These are phyloP conservation scores for Madoqua kirkii DNA, from an alignment of 2,113 vertebrate genomes.

Conservation along the genomic window DNA sequence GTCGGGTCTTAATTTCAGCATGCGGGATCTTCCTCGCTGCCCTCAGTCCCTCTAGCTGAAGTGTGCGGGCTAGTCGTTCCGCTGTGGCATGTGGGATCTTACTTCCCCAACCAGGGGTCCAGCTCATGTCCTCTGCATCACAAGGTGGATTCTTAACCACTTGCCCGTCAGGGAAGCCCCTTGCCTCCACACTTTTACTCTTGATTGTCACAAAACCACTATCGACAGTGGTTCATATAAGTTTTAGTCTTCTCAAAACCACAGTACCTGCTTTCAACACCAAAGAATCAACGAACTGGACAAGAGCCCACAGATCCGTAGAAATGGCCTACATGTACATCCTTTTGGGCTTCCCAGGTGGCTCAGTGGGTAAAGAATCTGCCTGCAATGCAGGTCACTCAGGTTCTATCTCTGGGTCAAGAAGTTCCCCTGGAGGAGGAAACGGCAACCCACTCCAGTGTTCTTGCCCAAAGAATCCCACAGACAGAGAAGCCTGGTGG, in stretches of 20 bases:
- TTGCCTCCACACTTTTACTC: neutral
- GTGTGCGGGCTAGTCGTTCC: rapidly evolving
- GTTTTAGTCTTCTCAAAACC: neutral
- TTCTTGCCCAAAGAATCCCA: neutral
- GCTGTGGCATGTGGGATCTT: rapidly evolving
- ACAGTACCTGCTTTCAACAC: neutral
- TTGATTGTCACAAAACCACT: neutral
- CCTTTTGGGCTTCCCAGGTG: rapidly evolving
- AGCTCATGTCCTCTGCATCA: neutral
- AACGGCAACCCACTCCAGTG: neutral
- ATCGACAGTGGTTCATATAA: neutral
- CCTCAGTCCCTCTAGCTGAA: neutral
- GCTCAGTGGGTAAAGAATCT: neutral
- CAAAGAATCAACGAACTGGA: no score
- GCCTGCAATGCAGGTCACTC: neutral
- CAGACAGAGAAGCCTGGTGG: neutral
- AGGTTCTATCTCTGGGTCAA: neutral
- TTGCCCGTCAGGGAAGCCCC: rapidly evolving
- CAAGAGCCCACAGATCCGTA: neutral
- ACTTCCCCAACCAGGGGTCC: neutral
- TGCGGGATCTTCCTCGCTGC: neutral
- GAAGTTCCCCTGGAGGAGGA: neutral
- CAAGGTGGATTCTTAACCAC: neutral
- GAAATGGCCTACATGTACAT: neutral
- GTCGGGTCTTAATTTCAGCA: rapidly evolving